These are phyloP conservation scores for Myodes glareolus DNA, from an alignment of 2,113 vertebrate genomes.

Conservation along the genomic window DNA sequence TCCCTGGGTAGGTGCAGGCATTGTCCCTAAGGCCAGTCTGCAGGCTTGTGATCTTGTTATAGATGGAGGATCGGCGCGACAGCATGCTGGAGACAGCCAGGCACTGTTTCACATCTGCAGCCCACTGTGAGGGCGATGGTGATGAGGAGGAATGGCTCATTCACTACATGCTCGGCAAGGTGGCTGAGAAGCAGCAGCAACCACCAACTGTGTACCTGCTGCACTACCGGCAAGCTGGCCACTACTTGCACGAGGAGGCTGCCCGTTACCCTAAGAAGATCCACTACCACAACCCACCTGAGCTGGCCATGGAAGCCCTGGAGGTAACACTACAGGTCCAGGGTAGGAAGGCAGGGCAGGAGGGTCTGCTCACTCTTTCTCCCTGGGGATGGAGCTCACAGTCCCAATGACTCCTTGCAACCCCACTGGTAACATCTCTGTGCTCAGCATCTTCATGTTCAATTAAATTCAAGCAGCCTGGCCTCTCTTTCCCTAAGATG, in stretches of 20 bases:
- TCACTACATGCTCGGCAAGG: constrained; percentile 99
- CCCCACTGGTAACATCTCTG: neutral
- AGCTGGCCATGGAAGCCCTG: constrained; percentile 97
- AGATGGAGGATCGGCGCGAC: constrained; percentile 95
- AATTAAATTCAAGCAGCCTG: neutral
- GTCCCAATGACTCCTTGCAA: neutral
- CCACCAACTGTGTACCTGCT: constrained; percentile 91
- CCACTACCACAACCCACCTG: constrained; percentile 98
- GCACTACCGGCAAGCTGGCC: constrained; percentile 95
- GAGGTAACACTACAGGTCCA: constrained; percentile 89
- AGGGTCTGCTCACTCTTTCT: neutral
- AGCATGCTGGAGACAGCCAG: constrained; percentile 95
- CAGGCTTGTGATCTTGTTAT: neutral
- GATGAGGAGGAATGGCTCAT: constrained; percentile 99
- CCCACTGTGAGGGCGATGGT: constrained; percentile 93
- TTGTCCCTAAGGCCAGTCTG: neutral
- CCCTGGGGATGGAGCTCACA: neutral
- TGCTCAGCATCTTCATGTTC: neutral
- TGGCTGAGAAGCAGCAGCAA: constrained; percentile 95
- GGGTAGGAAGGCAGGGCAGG: neutral
- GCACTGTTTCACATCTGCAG: constrained; percentile 93
- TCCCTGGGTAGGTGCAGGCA: neutral
- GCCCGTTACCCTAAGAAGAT: constrained; percentile 98
- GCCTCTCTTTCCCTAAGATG: neutral
- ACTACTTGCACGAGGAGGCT: constrained; percentile 97